These are phyloP conservation scores for Tauraco erythrolophus DNA, from an alignment of 2,113 vertebrate species.

Conservation along the genomic window DNA sequence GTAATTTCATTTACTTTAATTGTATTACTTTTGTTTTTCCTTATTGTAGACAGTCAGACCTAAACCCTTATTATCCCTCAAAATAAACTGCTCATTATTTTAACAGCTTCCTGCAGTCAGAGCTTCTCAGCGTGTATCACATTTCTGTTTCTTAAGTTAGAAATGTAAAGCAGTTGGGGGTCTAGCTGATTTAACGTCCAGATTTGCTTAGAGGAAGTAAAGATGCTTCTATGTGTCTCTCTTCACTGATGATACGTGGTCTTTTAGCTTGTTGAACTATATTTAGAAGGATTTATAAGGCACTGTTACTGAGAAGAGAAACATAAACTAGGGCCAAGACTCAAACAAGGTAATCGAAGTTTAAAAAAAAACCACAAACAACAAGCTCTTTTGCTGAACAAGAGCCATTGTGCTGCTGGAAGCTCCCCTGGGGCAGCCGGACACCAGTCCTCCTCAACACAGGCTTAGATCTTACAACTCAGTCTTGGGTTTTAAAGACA, in stretches of 20 bases:
- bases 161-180: conserved; percentile 20
- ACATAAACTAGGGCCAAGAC: background rate
- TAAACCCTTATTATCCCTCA: conserved; percentile 19
- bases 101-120: conserved; percentile 38
- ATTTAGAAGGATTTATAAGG: background rate
- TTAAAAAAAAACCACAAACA: background rate
- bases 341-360: background rate
- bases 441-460: background rate
- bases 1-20: background rate
- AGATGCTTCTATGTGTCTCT: background rate
- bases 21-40: background rate
- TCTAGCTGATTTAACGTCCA: conserved; percentile 16
- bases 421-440: background rate
- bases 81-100: conserved; percentile 45
- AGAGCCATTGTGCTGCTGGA: background rate
- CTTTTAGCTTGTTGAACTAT: background rate
- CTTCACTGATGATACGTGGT: background rate
- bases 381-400: background rate
- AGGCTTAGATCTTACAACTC: background rate
- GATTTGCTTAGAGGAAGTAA: conserved; percentile 24
- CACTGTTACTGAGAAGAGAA: background rate
- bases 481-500: background rate
- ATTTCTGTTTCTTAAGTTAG: conserved; percentile 41
- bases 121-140: conserved; percentile 36
- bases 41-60: background rate